Base-by-base conservation (phyloP, 2,797 vertebrate species). In the Varecia variegata region DNA sequence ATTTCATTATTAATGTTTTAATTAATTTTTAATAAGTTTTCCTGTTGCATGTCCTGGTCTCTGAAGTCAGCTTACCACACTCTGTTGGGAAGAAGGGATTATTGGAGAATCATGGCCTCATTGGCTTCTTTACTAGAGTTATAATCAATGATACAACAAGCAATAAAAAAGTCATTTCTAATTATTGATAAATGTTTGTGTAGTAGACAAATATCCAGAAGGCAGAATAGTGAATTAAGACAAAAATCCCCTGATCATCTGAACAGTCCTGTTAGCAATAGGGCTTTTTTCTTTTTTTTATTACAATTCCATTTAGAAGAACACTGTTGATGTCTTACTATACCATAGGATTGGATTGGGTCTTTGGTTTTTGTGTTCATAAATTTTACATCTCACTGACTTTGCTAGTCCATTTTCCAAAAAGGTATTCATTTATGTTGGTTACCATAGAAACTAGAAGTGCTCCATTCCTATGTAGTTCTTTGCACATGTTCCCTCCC, bases 371-470 rank as follows among this genome's bases (percentile, higher is more conserved):
- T 96, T 98, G 76, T 96, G 65, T 95, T 97, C 71, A 77, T 76
- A 94, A 95, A 98, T 98, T 98, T 97, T 97, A 96, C 60, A 90
- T 97, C 88, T 96, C 30, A 70, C 96, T 92, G 96, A 97, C 96
- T 98, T 96, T 97, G 82, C 93, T 94, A 81, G 54, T 95, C 76
- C 71, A 73, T 97, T 98, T 94, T 98, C 90, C 93, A 93, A 96
- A 95, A 92, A 97, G 94, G 94, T 95, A 96, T 96, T 97, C 93
- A 97, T 97, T 97, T 97, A 92, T 92, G 90, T 84, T 92, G 47
- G 97, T 98, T 98, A 70, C 98, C 94, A 98, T 98, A 90, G 98
- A 97, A 98, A 98, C 97, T 88, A 81, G 83, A 97, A 96, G 90
- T 95, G 80, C 58, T 90, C 85, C 70, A 91, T 95, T 98, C 80